Evolutionary conservation across 2,888 invertebrate species (phyloP).

Genomic region (Gasteruption jaculator): DNA sequence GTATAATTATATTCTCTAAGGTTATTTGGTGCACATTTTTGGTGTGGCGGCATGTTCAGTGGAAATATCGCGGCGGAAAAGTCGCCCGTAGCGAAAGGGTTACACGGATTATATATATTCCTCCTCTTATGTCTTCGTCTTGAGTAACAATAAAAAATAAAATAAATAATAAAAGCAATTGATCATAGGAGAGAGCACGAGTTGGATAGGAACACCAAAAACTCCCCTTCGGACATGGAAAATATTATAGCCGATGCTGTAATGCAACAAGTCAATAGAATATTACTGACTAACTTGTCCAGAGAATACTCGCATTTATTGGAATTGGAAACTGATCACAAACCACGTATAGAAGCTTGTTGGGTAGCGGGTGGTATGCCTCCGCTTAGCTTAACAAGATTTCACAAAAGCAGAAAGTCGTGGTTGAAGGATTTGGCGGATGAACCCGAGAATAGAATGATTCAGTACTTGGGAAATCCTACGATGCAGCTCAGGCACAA

Average conservation of each 20-base stretch:
- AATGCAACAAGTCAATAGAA: slow-evolving; percentile 67
- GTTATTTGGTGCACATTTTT: too few species aligned
- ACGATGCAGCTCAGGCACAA: slow-evolving; percentile 66
- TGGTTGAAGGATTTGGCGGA: slow-evolving; percentile 53
- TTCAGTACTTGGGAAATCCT: slow-evolving; percentile 70
- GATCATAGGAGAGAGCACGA: slow-evolving; percentile 36
- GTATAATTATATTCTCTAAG: slow-evolving; percentile 7
- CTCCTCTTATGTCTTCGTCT: too few species aligned
- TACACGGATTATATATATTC: too few species aligned
- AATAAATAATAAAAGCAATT: not conserved
- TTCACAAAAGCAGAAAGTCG: slow-evolving; percentile 15
- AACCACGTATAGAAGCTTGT: slow-evolving; percentile 79
- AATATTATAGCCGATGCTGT: slow-evolving; percentile 55
- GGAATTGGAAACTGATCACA: slow-evolving; percentile 65
- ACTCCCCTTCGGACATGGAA: slow-evolving; percentile 41
- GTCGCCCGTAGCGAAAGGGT: too few species aligned
- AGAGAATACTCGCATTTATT: slow-evolving; percentile 61
- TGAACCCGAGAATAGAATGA: slow-evolving; percentile 60
- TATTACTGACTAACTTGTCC: slow-evolving; percentile 60
- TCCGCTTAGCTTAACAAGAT: slow-evolving; percentile 43
- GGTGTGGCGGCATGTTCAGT: too few species aligned
- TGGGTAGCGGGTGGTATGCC: slow-evolving; percentile 78
- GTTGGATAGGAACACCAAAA: slow-evolving; percentile 16
- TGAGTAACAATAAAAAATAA: not conserved
- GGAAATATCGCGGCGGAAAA: too few species aligned